Evolutionary conservation across 2,888 invertebrate genomes (phyloP).

Genomic region (Mythimna albipuncta): DNA sequence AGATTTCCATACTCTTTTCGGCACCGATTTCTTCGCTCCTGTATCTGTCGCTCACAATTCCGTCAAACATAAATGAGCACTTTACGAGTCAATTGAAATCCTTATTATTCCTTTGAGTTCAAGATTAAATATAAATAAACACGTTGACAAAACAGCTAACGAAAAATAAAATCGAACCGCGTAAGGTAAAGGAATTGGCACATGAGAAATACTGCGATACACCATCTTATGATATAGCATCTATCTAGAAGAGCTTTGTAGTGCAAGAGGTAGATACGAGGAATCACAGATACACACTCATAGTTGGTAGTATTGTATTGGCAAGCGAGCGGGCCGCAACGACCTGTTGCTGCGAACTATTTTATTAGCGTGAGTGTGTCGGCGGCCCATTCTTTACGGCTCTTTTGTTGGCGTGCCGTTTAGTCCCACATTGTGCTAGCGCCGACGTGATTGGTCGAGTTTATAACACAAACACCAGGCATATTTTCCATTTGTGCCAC

Average conservation of each 20-base stretch:
- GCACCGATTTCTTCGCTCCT: constrained; percentile 19
- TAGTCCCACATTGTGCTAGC: constrained; percentile 83
- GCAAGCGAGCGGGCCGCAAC: constrained; percentile 72
- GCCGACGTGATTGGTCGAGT: constrained; percentile 84
- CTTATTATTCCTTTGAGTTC: constrained; percentile 42
- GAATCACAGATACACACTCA: constrained; percentile 74
- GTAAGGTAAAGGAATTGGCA: constrained; percentile 43
- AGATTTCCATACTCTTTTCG: constrained; percentile 31
- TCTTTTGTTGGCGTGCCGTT: constrained; percentile 88
- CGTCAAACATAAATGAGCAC: constrained; percentile 48
- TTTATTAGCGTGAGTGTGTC: constrained; percentile 89
- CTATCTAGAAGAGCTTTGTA: constrained; percentile 46
- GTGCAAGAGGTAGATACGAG: constrained; percentile 66
- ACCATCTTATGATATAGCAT: constrained; percentile 51
- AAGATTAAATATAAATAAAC: constrained; percentile 47
- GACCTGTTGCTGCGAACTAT: constrained; percentile 90
- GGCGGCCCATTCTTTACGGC: constrained; percentile 89
- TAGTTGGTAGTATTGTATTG: constrained; percentile 83
- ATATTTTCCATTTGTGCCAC: constrained; percentile 78
- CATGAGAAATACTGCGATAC: constrained; percentile 22
- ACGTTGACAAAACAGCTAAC: constrained; percentile 31
- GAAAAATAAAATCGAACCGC: constrained; percentile 42
- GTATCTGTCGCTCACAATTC: constrained; percentile 37
- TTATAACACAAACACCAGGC: constrained; percentile 83
- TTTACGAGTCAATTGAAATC: constrained; percentile 42